phyloP scores from a whole-genome alignment of 2,113 vertebrate genomes.

The Hemiprocne comata region DNA sequence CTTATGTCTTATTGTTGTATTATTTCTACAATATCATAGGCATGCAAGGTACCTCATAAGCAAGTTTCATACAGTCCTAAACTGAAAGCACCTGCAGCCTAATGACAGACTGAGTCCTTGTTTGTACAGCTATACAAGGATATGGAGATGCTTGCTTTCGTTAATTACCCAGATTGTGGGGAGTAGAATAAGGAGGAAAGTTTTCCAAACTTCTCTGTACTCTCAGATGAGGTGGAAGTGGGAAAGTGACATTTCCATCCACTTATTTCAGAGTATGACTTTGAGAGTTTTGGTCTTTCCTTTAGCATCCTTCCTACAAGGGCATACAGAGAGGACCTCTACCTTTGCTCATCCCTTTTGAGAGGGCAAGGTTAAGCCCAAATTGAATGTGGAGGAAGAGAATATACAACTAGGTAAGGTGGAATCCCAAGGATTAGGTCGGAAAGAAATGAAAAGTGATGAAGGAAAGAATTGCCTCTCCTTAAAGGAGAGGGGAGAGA shows the following conservation, averaged over 20 bases:
- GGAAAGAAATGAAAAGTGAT: not conserved
- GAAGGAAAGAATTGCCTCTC: not conserved
- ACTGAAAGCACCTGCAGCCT: not conserved
- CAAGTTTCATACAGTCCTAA: not conserved
- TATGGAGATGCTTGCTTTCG: not conserved
- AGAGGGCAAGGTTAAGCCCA: not conserved
- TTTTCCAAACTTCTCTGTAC: not conserved
- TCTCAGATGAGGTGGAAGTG: not conserved
- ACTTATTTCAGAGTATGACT: not conserved
- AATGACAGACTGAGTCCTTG: not conserved
- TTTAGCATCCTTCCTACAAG: not conserved
- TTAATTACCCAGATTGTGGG: not conserved
- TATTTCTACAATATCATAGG: not conserved
- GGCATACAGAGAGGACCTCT: not conserved
- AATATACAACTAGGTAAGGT: not conserved
- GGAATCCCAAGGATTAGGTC: not conserved
- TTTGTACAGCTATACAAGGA: not conserved
- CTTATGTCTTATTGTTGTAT: not conserved
- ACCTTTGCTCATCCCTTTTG: not conserved
- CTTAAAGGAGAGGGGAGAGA: not conserved
- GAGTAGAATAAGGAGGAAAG: not conserved
- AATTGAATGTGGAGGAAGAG: not conserved
- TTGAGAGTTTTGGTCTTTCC: not conserved
- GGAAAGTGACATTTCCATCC: not conserved
- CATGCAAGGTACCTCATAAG: not conserved